A percentile compares a stretch with the other conserved stretches of the same genome.
These are phyloP conservation scores for Porites australiensis DNA, from an alignment of 64 coral and sea anemone species.

Conservation along the genomic window DNA sequence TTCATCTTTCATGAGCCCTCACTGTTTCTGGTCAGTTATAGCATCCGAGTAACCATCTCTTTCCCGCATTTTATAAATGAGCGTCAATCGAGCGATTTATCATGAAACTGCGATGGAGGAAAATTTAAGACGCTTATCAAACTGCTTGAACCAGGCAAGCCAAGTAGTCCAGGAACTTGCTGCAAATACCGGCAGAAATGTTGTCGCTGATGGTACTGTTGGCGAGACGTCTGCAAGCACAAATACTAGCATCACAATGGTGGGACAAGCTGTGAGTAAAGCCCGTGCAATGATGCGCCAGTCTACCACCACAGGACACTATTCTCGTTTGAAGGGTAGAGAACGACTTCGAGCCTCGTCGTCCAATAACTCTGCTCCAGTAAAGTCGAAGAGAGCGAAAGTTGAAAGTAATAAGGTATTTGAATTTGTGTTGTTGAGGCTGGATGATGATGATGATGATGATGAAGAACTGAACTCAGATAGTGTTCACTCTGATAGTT, in stretches of 20 bases:
- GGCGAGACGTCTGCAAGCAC: background rate
- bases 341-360: slow-evolving; percentile 20
- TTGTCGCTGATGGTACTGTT: background rate
- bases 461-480: background rate
- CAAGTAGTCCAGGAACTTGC: slow-evolving; percentile 19
- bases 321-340: slow-evolving; percentile 36
- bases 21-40: background rate
- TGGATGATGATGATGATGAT: slow-evolving; percentile 3
- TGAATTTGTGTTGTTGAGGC: slow-evolving; percentile 5
- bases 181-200: background rate
- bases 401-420: slow-evolving; percentile 18
- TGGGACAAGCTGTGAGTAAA: slow-evolving; percentile 35
- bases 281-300: slow-evolving; percentile 38
- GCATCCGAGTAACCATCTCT: background rate
- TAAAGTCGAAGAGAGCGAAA: slow-evolving; percentile 15
- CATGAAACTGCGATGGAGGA: background rate
- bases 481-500: background rate
- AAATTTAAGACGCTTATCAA: background rate
- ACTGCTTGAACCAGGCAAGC: slow-evolving; percentile 18
- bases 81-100: no score
- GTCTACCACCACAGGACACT: slow-evolving; percentile 34
- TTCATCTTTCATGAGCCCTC: slow-evolving; percentile 30
- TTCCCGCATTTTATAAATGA: background rate
- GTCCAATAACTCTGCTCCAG: background rate
- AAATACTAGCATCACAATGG: background rate